Conservation (phyloP, 2,113 vertebrate species). For the Tylochromis polylepis region DNA sequence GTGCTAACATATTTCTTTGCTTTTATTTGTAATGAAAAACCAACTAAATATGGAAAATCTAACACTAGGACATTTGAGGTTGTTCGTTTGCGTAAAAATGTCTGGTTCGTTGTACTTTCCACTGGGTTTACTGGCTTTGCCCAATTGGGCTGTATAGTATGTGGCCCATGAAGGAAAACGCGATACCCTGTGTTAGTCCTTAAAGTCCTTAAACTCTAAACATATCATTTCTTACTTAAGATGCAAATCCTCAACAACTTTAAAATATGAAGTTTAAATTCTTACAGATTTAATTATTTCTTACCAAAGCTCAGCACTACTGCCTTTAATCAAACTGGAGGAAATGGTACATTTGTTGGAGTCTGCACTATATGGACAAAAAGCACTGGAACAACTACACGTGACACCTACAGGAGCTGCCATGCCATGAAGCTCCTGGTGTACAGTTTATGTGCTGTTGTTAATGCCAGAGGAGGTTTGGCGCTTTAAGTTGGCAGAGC, state of each 20-base stretch:
- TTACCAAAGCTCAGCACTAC: neutral
- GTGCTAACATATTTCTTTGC: rapidly evolving
- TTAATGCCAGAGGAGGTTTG: neutral
- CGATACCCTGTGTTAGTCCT: neutral
- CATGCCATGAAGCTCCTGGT: neutral
- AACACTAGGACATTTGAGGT: neutral
- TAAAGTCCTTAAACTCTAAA: neutral
- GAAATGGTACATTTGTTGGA: neutral
- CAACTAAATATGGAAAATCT: neutral
- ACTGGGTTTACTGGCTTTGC: neutral
- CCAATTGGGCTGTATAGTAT: neutral
- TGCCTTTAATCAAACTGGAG: neutral
- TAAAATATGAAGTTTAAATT: neutral
- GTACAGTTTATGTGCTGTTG: neutral
- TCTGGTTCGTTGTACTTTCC: neutral
- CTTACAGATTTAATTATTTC: neutral
- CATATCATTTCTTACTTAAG: neutral
- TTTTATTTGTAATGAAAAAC: neutral
- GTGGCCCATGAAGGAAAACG: neutral
- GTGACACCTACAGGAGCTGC: neutral
- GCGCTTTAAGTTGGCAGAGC: neutral
- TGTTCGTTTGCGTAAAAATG: neutral
- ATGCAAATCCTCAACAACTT: neutral
- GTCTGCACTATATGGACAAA: neutral
- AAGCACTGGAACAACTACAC: neutral